phyloP scores from a whole-genome alignment of 1,140 invertebrate genomes.

The Panagrolaimus sp. region DNA sequence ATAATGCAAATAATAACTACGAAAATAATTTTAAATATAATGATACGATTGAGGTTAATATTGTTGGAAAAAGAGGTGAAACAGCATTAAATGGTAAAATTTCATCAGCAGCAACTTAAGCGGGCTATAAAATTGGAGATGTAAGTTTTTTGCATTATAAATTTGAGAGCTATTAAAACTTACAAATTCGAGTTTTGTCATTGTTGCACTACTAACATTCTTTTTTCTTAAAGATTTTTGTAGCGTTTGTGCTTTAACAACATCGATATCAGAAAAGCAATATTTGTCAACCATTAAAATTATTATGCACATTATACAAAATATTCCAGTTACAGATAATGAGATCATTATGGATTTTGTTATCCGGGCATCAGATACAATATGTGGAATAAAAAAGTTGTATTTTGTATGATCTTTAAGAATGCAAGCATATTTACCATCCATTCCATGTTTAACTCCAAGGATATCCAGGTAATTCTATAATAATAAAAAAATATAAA shows the following conservation, averaged over 20 bases:
- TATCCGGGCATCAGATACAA: slow-evolving; percentile 16
- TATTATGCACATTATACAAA: background rate
- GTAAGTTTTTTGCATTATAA: background rate
- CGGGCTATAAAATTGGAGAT: background rate
- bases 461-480: slow-evolving; percentile 12
- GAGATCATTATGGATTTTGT: slow-evolving; percentile 14
- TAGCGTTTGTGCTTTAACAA: background rate
- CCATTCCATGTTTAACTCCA: slow-evolving; percentile 18
- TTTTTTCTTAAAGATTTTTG: background rate
- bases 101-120: background rate
- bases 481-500: no score
- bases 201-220: slow-evolving; percentile 11
- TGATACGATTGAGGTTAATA: slow-evolving; percentile 4
- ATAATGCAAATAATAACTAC: background rate
- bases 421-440: slow-evolving; percentile 19
- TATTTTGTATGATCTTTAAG: background rate
- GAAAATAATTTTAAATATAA: background rate
- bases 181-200: slow-evolving; percentile 6
- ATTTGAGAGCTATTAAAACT: background rate
- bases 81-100: background rate
- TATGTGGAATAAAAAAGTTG: slow-evolving; percentile 22
- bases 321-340: slow-evolving; percentile 11
- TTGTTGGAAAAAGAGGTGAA: background rate
- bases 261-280: slow-evolving; percentile 3
- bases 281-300: background rate